Percentiles rank a stretch among this genome's conserved stretches.
These are phyloP conservation scores for Girardinichthys multiradiatus DNA, from an alignment of 2,113 vertebrate species.

Conservation along the genomic window DNA sequence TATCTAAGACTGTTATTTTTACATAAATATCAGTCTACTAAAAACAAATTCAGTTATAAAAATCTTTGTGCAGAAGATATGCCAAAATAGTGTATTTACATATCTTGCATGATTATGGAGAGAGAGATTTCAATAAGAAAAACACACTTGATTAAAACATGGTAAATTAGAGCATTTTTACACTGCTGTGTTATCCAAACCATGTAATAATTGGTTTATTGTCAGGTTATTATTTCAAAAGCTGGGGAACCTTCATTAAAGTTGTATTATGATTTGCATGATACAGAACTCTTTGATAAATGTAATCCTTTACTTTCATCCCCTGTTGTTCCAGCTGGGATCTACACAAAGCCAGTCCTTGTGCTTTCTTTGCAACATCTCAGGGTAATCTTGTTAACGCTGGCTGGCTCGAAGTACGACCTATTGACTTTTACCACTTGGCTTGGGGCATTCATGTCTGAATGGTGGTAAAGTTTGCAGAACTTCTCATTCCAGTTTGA, in stretches of 20 bases:
- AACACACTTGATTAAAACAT: not conserved
- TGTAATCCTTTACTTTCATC: constrained; percentile 26
- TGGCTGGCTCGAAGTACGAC: constrained; percentile 16
- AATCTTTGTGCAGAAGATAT: too few relatives aligned
- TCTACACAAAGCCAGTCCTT: constrained; percentile 28
- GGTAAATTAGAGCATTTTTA: not conserved
- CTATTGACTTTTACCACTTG: constrained; percentile 22
- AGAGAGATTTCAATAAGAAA: not conserved
- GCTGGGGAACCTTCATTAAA: too few relatives aligned
- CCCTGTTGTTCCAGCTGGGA: constrained; percentile 5
- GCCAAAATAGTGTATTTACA: too few relatives aligned
- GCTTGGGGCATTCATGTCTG: constrained; percentile 21
- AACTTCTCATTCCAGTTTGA: constrained; percentile 8
- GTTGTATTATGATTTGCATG: not conserved
- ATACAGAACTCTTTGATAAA: constrained; percentile 12
- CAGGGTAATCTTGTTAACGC: constrained; percentile 38
- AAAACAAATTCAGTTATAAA: too few relatives aligned
- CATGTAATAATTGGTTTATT: not conserved
- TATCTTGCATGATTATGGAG: too few relatives aligned
- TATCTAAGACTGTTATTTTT: too few relatives aligned
- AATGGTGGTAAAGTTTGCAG: constrained; percentile 25
- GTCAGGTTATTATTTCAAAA: not conserved
- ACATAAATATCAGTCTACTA: too few relatives aligned
- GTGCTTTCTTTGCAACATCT: constrained; percentile 28
- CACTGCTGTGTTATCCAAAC: not conserved